These are phyloP conservation scores for Platyrinchus mystaceus DNA, from an alignment of 2,797 vertebrate species.

Conservation along the genomic window DNA sequence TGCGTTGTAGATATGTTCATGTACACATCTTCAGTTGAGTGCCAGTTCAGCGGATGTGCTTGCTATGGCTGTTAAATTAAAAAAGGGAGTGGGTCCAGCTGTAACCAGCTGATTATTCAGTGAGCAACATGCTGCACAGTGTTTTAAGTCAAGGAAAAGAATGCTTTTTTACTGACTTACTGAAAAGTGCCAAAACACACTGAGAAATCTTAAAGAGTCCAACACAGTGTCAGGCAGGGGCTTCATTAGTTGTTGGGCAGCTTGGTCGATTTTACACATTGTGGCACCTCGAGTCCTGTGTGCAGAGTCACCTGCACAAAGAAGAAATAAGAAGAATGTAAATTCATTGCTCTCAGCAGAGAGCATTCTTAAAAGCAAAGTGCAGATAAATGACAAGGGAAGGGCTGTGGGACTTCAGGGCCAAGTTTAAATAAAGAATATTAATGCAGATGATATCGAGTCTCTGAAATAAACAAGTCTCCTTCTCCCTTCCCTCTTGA, in stretches of 20 bases:
- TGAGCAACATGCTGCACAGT: slow-evolving; percentile 1
- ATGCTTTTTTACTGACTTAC: background rate
- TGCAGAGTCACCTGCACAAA: slow-evolving; percentile 89
- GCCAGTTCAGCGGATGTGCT: background rate
- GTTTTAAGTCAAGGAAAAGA: slow-evolving; percentile 12
- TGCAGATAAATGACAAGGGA: background rate
- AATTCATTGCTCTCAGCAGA: background rate
- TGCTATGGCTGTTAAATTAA: slow-evolving; percentile 3
- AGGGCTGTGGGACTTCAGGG: background rate
- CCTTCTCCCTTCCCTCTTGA: background rate
- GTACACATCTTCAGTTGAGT: background rate
- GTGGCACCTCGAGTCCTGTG: slow-evolving; percentile 92
- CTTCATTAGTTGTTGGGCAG: slow-evolving; percentile 69
- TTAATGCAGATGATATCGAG: background rate
- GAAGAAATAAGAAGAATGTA: background rate
- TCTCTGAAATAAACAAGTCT: background rate
- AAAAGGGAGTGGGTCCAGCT: slow-evolving; percentile 3
- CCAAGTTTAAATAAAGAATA: background rate
- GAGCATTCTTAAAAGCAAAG: background rate
- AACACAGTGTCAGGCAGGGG: background rate
- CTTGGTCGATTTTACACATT: slow-evolving; percentile 78
- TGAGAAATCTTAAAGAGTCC: slow-evolving; percentile 51
- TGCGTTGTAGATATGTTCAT: background rate
- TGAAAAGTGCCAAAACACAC: slow-evolving; percentile 20
- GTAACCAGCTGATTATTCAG: background rate